These are phyloP conservation scores for Octopus bimaculoides DNA, from an alignment of 1,140 invertebrate genomes.

Conservation along the genomic window DNA sequence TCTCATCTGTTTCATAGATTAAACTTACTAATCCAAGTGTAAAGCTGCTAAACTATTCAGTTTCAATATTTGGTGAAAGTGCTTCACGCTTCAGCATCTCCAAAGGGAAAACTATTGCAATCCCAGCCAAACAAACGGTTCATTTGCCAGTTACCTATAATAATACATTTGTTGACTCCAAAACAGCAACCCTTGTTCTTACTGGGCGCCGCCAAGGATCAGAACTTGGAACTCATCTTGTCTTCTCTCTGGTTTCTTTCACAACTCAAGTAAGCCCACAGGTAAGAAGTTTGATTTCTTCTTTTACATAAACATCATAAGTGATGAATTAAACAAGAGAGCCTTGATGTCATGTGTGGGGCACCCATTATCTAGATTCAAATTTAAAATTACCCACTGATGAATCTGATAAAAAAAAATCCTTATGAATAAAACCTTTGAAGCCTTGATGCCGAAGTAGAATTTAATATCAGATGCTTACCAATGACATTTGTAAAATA, in stretches of 20 bases:
- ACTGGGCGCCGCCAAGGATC: slow-evolving; percentile 49
- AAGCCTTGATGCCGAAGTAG: too few species aligned
- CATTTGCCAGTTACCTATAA: slow-evolving; percentile 53
- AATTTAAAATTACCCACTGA: too few species aligned
- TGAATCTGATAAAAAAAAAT: too few species aligned
- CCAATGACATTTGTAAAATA: too few species aligned
- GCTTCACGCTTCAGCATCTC: slow-evolving; percentile 49
- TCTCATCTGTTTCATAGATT: slow-evolving; percentile 39
- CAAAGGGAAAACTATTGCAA: slow-evolving; percentile 46
- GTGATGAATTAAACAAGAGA: too few species aligned
- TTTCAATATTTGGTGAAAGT: slow-evolving; percentile 53
- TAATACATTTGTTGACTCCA: slow-evolving; percentile 51
- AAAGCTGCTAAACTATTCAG: slow-evolving; percentile 50
- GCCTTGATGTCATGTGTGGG: too few species aligned
- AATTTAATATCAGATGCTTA: too few species aligned
- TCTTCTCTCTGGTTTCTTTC: slow-evolving; percentile 49
- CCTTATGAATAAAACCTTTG: too few species aligned
- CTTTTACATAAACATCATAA: too few species aligned
- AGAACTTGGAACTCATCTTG: slow-evolving; percentile 47
- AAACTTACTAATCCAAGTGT: slow-evolving; percentile 53
- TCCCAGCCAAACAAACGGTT: slow-evolving; percentile 43
- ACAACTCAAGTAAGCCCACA: slow-evolving; percentile 52
- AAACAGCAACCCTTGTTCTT: slow-evolving; percentile 52
- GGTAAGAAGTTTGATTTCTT: slow-evolving; percentile 30
- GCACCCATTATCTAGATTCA: too few species aligned